Evolutionary conservation across 92 coral and sea anemone genomes (phyloP).

Genomic region (Palythoa grandiflora): DNA sequence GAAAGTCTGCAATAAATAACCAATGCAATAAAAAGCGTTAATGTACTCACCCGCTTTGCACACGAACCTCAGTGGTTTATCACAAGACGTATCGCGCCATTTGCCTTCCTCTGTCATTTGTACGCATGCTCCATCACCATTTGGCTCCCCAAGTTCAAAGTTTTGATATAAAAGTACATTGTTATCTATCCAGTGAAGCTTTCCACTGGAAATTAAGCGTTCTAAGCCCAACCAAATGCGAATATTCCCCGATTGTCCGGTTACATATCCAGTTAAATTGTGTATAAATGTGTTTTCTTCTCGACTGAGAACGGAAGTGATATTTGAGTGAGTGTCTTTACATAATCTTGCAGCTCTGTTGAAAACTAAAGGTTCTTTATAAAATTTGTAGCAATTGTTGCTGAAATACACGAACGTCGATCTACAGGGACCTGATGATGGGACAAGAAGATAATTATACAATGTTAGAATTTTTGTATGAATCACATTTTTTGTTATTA

Average conservation of each 20-base stretch:
- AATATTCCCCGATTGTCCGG: conserved; percentile 43
- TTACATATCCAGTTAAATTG: conserved; percentile 18
- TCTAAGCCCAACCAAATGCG: conserved; percentile 61
- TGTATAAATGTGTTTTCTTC: conserved; percentile 67
- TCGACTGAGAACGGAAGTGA: conserved; percentile 71
- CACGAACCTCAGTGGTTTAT: conserved; percentile 74
- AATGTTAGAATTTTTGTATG: background rate
- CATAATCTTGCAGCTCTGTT: conserved; percentile 80
- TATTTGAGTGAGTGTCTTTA: conserved; percentile 59
- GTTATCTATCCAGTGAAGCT: conserved; percentile 78
- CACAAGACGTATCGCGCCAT: conserved; percentile 90
- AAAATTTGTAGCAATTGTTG: conserved; percentile 70
- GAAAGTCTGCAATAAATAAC: too few species aligned
- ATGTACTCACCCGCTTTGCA: conserved; percentile 84
- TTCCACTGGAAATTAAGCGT: conserved; percentile 62
- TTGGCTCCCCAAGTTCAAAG: conserved; percentile 93
- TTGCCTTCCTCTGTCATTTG: conserved; percentile 81
- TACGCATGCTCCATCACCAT: conserved; percentile 92
- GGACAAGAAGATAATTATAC: background rate
- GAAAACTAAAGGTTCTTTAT: conserved; percentile 59
- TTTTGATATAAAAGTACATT: conserved; percentile 61
- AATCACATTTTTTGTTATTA: too few species aligned
- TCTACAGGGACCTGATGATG: conserved; percentile 78
- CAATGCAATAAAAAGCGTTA: background rate
- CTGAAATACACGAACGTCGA: conserved; percentile 70